These are phyloP conservation scores for Drosophila niveifrons DNA, from an alignment of 2,888 invertebrate genomes.

Conservation along the genomic window DNA sequence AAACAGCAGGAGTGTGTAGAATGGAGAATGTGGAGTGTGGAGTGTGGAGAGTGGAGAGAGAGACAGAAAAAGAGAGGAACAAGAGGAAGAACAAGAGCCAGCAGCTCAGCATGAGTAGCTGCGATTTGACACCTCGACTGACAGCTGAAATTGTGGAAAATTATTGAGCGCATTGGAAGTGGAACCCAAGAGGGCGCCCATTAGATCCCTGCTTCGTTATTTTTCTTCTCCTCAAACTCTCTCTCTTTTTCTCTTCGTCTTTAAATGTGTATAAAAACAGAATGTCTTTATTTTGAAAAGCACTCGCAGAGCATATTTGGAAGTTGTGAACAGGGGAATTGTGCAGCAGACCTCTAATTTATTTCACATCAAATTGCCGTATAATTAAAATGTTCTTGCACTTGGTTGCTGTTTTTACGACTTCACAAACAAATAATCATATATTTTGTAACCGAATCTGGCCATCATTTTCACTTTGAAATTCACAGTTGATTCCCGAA, in stretches of 20 bases:
- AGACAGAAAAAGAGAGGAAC: no score
- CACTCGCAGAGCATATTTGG: slow-evolving; percentile 44
- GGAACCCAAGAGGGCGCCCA: slow-evolving; percentile 79
- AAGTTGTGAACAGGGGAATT: slow-evolving; percentile 64
- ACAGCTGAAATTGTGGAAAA: slow-evolving; percentile 84
- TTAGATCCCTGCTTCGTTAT: slow-evolving; percentile 64
- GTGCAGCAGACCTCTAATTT: slow-evolving; percentile 71
- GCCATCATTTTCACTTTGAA: slow-evolving; percentile 53
- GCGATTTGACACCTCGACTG: slow-evolving; percentile 85
- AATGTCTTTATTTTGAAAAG: slow-evolving; percentile 61
- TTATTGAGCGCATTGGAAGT: slow-evolving; percentile 83
- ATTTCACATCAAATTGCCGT: slow-evolving; percentile 58
- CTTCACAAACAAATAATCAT: slow-evolving; percentile 73
- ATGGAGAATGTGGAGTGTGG: slow-evolving; percentile 28
- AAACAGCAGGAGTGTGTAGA: slow-evolving; percentile 2
- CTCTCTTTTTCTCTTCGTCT: slow-evolving; percentile 7
- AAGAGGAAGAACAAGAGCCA: slow-evolving; percentile 6
- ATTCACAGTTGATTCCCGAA: slow-evolving; percentile 19
- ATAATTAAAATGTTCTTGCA: slow-evolving; percentile 42
- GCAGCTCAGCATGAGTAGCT: slow-evolving; percentile 85
- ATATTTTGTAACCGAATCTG: slow-evolving; percentile 74
- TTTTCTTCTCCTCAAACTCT: background rate
- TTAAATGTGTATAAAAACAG: slow-evolving; percentile 38
- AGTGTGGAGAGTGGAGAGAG: background rate
- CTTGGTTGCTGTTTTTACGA: slow-evolving; percentile 61